Percentiles rank a stretch among this genome's conserved stretches.
phyloP scores from a whole-genome alignment of 2,113 vertebrate species.

The Regulus satrapa region DNA sequence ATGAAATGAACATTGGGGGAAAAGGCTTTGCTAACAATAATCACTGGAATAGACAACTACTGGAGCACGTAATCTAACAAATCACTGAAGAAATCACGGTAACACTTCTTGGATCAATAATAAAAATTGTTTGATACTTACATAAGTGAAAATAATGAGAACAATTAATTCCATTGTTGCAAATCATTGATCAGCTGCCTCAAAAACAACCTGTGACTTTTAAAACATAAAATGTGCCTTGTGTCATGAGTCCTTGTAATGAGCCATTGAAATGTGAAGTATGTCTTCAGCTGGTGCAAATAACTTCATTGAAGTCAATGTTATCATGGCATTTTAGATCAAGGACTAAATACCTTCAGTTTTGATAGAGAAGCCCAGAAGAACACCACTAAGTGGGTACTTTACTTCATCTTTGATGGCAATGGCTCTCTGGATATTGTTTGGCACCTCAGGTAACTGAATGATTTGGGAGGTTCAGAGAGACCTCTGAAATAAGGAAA shows the following conservation, averaged over 20 bases:
- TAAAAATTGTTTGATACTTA: background rate
- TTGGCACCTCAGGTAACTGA: background rate
- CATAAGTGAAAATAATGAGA: background rate
- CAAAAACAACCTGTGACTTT: background rate
- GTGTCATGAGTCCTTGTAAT: background rate
- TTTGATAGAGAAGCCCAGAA: background rate
- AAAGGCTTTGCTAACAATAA: slow-evolving; percentile 10
- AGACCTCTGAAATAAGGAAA: background rate
- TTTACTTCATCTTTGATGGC: background rate
- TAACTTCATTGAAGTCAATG: background rate
- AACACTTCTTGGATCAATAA: slow-evolving; percentile 22
- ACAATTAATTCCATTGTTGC: background rate
- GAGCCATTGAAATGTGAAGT: background rate
- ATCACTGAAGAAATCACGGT: background rate
- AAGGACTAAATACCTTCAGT: background rate
- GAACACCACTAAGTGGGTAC: background rate
- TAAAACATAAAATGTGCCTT: background rate
- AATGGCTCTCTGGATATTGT: background rate
- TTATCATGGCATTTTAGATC: background rate
- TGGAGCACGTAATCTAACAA: background rate
- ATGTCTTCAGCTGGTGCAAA: background rate
- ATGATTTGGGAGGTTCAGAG: background rate
- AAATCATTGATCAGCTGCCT: background rate
- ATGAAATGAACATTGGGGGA: slow-evolving; percentile 14
- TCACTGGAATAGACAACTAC: background rate